Percentiles rank a stretch among this genome's conserved stretches.
phyloP scores from a whole-genome alignment of 2,797 vertebrate genomes.

The Ficedula albicollis region DNA sequence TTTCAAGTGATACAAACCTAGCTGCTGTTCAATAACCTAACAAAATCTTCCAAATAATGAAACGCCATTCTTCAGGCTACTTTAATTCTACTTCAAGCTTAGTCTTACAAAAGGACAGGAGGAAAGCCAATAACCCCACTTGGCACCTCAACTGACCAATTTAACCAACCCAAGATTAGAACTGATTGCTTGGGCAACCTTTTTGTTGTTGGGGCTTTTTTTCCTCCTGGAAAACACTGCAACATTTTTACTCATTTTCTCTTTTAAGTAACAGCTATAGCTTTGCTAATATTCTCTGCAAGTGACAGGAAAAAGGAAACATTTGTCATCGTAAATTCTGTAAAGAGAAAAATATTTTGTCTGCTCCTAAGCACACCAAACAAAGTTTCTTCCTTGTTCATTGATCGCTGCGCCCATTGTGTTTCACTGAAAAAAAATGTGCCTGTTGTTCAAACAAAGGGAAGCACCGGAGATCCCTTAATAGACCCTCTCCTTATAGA shows the following conservation, averaged over 20 bases:
- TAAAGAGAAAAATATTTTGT: constrained; percentile 41
- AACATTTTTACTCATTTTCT: constrained; percentile 19
- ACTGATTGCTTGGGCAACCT: not conserved
- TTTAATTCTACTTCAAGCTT: not conserved
- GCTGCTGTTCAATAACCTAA: not conserved
- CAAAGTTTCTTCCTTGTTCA: not conserved
- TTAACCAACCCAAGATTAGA: constrained; percentile 13
- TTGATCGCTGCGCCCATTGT: not conserved
- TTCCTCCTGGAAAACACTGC: not conserved
- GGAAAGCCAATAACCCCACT: not conserved
- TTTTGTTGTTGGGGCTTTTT: not conserved
- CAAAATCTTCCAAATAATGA: not conserved
- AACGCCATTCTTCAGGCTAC: not conserved
- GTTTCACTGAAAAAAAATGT: not conserved
- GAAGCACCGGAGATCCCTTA: not conserved
- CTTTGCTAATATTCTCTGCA: not conserved
- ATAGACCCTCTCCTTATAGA: not conserved
- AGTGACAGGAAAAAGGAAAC: constrained; percentile 41
- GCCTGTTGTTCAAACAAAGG: constrained; percentile 24
- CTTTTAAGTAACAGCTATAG: not conserved
- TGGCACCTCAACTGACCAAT: not conserved
- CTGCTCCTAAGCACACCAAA: not conserved
- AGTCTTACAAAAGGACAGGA: not conserved
- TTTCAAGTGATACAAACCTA: not conserved
- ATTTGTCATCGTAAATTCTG: constrained; percentile 28